Evolutionary conservation across 2,113 vertebrate species (phyloP), one percentile per base, ranked within the genome.

Genomic region (Mungos mungo): DNA sequence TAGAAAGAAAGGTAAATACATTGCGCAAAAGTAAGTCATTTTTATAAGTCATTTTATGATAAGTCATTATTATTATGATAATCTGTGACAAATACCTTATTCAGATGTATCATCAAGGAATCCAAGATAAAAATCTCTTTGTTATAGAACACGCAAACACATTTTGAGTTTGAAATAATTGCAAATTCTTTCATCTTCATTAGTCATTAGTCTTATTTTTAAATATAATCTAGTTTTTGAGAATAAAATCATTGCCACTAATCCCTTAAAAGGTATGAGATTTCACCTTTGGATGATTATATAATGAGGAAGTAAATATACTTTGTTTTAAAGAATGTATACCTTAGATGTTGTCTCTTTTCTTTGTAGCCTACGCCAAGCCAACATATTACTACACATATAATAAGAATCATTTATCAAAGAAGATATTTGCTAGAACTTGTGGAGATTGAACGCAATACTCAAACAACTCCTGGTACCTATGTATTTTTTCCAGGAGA

Each of bases 221-320:
- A 81, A 83, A 93, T 87, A 21, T 45, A 65, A 52, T 25, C 23
- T 45, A 92, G 52, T n/a, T 29, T 88, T 65, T 85, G 31, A 84
- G 52, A 63, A 31, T 80, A 41, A 93, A 77, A 47, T 1, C 12
- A 8, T 63, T 68, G 31, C 25, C 18, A 38, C 27, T 16, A 88
- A 45, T 65, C 83, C 10, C 41, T 81, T 93, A 65, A 81, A 87
- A 63, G 18, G 7, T 81, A 76, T 60, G 19, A 86, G 10, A 60
- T 82, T 93, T 84, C 33, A 69, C 76, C 11, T 86, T 93, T 77
- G 50, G n/a, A 45, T 50, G 45, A 76, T 41, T 76, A 76, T n/a
- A n/a, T 41, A 9, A 88, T 25, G 65, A 95, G 9, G 21, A 88
- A 95, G 88, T 50, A 88, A 95, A 82, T 69, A 71, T 52, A 94